A percentile compares a stretch with the other conserved stretches of the same genome.
These are phyloP conservation scores for Ormyrus rosae DNA, from an alignment of 2,888 invertebrate genomes.

Conservation along the genomic window DNA sequence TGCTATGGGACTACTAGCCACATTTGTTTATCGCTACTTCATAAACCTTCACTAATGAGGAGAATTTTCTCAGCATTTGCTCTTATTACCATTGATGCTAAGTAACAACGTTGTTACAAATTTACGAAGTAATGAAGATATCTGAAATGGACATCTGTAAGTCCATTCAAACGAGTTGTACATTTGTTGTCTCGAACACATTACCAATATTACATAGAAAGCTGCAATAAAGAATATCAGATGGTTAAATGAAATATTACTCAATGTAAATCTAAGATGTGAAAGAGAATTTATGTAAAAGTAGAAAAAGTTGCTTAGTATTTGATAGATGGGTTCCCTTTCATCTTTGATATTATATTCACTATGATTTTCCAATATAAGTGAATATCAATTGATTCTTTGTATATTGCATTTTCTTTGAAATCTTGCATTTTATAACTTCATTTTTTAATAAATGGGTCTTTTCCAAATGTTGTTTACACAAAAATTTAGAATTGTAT, in stretches of 20 bases:
- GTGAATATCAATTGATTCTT: no score
- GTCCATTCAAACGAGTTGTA: conserved; percentile 25
- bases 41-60: conserved; percentile 69
- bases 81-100: conserved; percentile 48
- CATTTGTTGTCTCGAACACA: conserved; percentile 45
- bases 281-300: no score
- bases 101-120: conserved; percentile 41
- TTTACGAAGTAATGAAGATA: conserved; percentile 6
- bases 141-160: conserved; percentile 11
- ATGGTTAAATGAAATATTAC: conserved; percentile 10
- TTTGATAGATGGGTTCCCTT: no score
- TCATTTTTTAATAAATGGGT: conserved; percentile 13
- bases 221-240: conserved; percentile 13
- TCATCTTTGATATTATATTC: no score
- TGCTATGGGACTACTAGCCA: conserved; percentile 75
- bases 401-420: conserved; percentile 1
- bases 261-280: conserved; percentile 1
- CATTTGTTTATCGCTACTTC: conserved; percentile 76
- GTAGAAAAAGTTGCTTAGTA: no score
- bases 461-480: conserved; percentile 16
- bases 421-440: conserved; percentile 30
- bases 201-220: conserved; percentile 45
- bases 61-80: conserved; percentile 36
- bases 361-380: no score
- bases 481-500: conserved; percentile 25